Evolutionary conservation across 2,888 invertebrate genomes (phyloP), one percentile per base, ranked within the genome.

Genomic region (Himalopsyche tibetana): DNA sequence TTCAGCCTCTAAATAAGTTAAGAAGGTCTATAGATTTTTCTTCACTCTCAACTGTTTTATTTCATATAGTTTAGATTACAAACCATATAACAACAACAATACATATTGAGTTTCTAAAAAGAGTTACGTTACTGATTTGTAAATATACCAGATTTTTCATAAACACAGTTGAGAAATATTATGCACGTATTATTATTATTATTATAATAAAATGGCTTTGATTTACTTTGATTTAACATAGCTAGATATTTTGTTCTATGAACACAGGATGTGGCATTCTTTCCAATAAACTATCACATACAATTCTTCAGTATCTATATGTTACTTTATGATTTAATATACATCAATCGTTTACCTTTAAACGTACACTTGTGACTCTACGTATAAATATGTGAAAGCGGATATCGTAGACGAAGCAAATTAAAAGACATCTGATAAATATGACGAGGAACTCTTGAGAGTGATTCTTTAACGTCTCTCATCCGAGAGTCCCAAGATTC

Each of bases 241-340:
- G 86, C 84, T 88, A 88, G 82, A 88, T 85, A 88, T 86, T 85
- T 88, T 88, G 88, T 88, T 88, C 87, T 88, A 88, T 88, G 88
- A 88, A 88, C 88, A 88, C 88, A 88, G 87, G 87, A 85, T 88
- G 88, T 88, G 88, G 88, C 88, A 88, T 88, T 87, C 87, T 88
- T 88, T 88, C 88, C 86, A 84, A 82, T 87, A 83, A 80, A 83
- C 88, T 88, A 88, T 88, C 88, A 86, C 87, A 85, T 88, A 88
- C 87, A 88, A 87, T 83, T 87, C 87, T 84, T 86, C 87, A 84
- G 85, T 80, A 83, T 87, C 87, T 88, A 85, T 83, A 87, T 86
- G 86, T 86, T 86, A 42, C 9, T 51, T n/a, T 63, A 63, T 63
- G 63, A 51, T 84, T 83, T 83, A 81, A 83, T 82, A 86, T 84